These are phyloP conservation scores for Chromoteleia sp. DNA, from an alignment of 2,888 invertebrate genomes.

Conservation along the genomic window DNA sequence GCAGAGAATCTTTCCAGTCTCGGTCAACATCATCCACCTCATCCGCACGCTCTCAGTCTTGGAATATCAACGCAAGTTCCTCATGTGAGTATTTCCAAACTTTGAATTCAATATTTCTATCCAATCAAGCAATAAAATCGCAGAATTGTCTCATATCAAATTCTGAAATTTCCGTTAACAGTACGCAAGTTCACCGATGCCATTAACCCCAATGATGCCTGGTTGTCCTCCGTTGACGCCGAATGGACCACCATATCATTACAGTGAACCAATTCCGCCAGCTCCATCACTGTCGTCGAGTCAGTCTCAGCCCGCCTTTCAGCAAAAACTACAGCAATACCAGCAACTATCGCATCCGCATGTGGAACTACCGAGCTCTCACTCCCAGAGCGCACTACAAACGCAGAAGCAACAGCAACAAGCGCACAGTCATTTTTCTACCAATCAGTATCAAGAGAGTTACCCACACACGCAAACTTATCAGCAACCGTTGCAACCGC, in stretches of 20 bases:
- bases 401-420: conserved; percentile 80
- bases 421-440: conserved; percentile 81
- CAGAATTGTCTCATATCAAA: too few species aligned
- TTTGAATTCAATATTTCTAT: too few species aligned
- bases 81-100: conserved; percentile 74
- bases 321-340: conserved; percentile 81
- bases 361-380: conserved; percentile 82
- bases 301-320: conserved; percentile 83
- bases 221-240: conserved; percentile 83
- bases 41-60: conserved; percentile 82
- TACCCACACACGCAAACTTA: conserved; percentile 85
- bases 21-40: conserved; percentile 80
- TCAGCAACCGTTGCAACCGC: conserved; percentile 84
- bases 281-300: conserved; percentile 83
- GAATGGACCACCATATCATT: conserved; percentile 85
- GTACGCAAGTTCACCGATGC: conserved; percentile 83
- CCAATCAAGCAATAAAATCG: too few species aligned
- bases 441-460: conserved; percentile 85
- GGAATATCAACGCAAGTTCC: conserved; percentile 81
- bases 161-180: too few species aligned
- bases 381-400: conserved; percentile 78
- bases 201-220: conserved; percentile 83
- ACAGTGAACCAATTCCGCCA: conserved; percentile 86
- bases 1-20: conserved; percentile 82
- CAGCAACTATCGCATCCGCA: conserved; percentile 82